Conservation (phyloP, 2,797 vertebrate genomes). For the Falco peregrinus region DNA sequence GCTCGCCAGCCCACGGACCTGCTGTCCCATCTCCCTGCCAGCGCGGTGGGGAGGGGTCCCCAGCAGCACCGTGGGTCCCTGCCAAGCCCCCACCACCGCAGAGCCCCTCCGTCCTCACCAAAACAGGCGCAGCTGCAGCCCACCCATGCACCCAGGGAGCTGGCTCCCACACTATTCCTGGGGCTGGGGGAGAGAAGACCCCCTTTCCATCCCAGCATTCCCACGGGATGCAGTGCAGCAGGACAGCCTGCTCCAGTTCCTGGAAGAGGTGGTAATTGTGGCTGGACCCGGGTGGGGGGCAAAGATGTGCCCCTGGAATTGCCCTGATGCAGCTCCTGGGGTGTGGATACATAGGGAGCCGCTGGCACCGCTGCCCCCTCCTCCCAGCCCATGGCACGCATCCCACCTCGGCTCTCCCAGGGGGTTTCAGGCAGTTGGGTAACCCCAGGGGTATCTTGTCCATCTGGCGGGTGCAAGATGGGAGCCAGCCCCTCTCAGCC, state of each 20-base stretch:
- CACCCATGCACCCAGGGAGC: neutral
- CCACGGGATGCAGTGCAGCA: neutral
- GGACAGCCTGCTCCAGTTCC: accelerated
- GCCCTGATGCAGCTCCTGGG: neutral
- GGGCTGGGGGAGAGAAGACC: neutral
- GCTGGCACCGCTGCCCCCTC: neutral
- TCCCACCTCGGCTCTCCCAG: too few relatives aligned
- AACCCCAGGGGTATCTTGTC: neutral
- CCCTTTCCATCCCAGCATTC: neutral
- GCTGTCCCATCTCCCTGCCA: slow-evolving; percentile 27
- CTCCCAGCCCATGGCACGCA: accelerated
- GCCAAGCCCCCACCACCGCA: neutral
- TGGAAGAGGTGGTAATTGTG: too few relatives aligned
- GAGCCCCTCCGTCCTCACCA: neutral
- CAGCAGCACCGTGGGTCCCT: neutral
- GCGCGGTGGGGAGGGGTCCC: accelerated
- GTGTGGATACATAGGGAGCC: accelerated
- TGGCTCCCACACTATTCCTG: accelerated
- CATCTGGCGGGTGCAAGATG: neutral
- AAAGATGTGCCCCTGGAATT: neutral
- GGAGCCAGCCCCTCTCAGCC: neutral
- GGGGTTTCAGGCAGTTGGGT: neutral
- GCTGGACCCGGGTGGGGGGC: neutral
- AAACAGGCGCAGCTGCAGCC: neutral
- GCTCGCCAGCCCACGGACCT: slow-evolving; percentile 22